phyloP scores from a whole-genome alignment of 2,888 invertebrate species.

The Hipparchia semele region DNA sequence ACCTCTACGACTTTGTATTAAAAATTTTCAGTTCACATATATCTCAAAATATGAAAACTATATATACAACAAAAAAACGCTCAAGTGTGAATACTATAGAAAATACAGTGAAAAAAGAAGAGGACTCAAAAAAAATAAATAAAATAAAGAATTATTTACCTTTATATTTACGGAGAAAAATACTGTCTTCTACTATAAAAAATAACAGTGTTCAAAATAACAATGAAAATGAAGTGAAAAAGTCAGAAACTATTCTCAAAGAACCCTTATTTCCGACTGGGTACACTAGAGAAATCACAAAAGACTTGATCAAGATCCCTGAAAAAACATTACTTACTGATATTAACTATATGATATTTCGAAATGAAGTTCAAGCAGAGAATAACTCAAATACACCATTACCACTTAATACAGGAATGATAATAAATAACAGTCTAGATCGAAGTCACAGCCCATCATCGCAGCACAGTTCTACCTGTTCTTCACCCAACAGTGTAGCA shows the following conservation, averaged over 20 bases:
- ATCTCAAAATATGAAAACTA: slow-evolving; percentile 50
- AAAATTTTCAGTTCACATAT: slow-evolving; percentile 47
- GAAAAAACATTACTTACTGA: slow-evolving; percentile 45
- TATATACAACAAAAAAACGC: slow-evolving; percentile 39
- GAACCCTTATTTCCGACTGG: slow-evolving; percentile 20
- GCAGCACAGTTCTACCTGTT: slow-evolving; percentile 65
- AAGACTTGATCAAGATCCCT: slow-evolving; percentile 54
- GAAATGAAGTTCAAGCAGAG: slow-evolving; percentile 53
- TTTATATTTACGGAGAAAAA: slow-evolving; percentile 46
- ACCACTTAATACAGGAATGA: slow-evolving; percentile 34
- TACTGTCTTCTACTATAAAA: slow-evolving; percentile 15
- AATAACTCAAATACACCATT: slow-evolving; percentile 45
- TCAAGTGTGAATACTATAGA: slow-evolving; percentile 39
- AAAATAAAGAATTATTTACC: slow-evolving; percentile 53
- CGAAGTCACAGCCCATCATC: slow-evolving; percentile 48
- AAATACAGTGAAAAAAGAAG: slow-evolving; percentile 30
- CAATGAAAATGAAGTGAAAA: background rate
- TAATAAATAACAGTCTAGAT: slow-evolving; percentile 42
- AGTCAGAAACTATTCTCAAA: slow-evolving; percentile 9
- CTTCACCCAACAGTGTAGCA: slow-evolving; percentile 65
- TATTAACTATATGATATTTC: slow-evolving; percentile 57
- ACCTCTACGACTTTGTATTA: slow-evolving; percentile 28
- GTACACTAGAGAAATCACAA: slow-evolving; percentile 48
- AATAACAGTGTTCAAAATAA: slow-evolving; percentile 7
- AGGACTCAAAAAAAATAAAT: slow-evolving; percentile 14